These are phyloP conservation scores for Bombus polaris DNA, from an alignment of 1,140 invertebrate species.

Conservation along the genomic window DNA sequence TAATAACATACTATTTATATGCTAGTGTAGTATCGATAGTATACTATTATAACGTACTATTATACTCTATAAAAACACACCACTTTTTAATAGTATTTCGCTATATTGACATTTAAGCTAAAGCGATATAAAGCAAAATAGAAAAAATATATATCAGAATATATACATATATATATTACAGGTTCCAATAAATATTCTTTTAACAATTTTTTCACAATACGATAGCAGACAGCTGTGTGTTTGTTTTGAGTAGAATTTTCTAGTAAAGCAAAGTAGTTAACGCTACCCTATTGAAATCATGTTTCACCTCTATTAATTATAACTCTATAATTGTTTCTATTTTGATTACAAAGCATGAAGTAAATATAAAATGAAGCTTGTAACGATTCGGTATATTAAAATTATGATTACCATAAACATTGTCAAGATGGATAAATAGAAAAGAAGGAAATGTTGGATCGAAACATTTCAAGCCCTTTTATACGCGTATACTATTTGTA, in stretches of 20 bases:
- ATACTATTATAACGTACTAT: not conserved
- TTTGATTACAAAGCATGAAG: no score
- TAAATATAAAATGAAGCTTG: not conserved
- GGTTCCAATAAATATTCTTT: not conserved
- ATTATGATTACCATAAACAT: not conserved
- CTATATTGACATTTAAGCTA: not conserved
- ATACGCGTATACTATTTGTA: not conserved
- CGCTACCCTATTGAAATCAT: not conserved
- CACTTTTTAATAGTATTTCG: not conserved
- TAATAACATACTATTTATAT: slow-evolving; percentile 1
- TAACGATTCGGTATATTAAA: no score
- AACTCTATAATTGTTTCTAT: not conserved
- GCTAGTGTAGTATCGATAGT: not conserved
- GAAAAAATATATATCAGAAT: not conserved
- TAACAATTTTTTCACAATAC: not conserved
- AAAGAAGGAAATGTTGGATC: not conserved
- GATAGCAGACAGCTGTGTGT: not conserved
- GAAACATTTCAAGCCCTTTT: not conserved
- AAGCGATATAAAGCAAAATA: not conserved
- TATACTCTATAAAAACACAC: not conserved
- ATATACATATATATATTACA: not conserved
- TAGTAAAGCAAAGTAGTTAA: not conserved
- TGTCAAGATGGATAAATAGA: not conserved
- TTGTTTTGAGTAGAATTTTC: no score
- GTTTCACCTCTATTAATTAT: no score